Conservation (phyloP, 2,888 invertebrate genomes). For the Ophioninae sp. region DNA sequence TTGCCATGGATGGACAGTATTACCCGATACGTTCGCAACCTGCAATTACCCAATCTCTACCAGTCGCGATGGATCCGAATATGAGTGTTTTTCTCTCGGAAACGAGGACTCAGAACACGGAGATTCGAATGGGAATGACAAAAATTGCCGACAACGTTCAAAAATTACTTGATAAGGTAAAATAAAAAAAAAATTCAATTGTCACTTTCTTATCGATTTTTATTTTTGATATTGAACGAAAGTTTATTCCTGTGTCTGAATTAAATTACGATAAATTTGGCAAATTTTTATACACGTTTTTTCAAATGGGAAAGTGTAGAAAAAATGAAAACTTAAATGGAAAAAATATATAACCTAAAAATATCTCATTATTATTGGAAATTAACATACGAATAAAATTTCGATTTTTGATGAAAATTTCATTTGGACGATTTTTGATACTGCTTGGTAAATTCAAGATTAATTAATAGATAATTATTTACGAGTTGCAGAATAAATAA, state of each 20-base stretch:
- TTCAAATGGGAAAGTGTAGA: too few relatives aligned
- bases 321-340: too few relatives aligned
- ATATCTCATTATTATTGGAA: too few relatives aligned
- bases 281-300: neutral
- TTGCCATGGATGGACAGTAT: constrained; percentile 72
- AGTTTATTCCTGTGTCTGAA: neutral
- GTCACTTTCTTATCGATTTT: neutral
- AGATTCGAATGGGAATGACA: constrained; percentile 85
- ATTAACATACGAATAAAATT: too few relatives aligned
- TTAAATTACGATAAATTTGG: neutral
- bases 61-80: constrained; percentile 79
- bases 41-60: constrained; percentile 68
- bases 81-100: constrained; percentile 84
- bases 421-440: too few relatives aligned
- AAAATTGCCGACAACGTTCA: constrained; percentile 86
- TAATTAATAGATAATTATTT: too few relatives aligned
- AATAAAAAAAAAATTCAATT: neutral
- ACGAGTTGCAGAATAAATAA: too few relatives aligned
- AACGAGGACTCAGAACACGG: constrained; percentile 85
- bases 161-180: constrained; percentile 82
- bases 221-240: neutral
- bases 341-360: too few relatives aligned
- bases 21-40: constrained; percentile 69
- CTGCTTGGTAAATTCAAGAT: too few relatives aligned
- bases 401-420: too few relatives aligned